Base-by-base conservation (phyloP, 2,888 invertebrate genomes). In the Axea sp. region DNA sequence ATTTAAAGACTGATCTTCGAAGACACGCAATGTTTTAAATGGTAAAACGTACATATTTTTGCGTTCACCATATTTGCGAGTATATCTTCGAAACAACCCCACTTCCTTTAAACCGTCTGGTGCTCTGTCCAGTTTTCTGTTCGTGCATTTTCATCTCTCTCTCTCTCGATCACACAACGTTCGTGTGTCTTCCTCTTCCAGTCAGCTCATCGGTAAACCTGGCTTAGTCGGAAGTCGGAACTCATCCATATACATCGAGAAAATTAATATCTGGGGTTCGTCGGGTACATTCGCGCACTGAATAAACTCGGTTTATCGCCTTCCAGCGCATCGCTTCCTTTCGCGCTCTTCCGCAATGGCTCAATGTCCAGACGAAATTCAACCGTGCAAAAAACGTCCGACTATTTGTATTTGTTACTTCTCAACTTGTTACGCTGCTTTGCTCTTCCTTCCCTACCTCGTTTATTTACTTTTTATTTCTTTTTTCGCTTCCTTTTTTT, bases 231-330 rank as follows among this genome's bases (percentile, higher is more conserved):
- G 74, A 76, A 81, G 73, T 81, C 80, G 77, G 77, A 78, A 79
- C 84, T 86, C 86, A 85, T 85, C 83, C 84, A 86, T 86, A 87
- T 84, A 86, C 85, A 86, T 84, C 82, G 81, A 60, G 82, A 85
- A 87, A 87, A 86, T 86, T 85, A 86, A 86, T 87, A 85, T 84
- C 82, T 78, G 77, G 75, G 77, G 78, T 81, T 78, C 78, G 77
- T 75, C 68, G 77, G 74, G 68, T 79, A 80, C 73, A 79, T 77
- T 82, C 80, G 78, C 80, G 75, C 80, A 75, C 78, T 80, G 84
- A 84, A 85, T 85, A 84, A 84, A 84, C 84, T 82, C 79, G 76
- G 75, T 78, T 78, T 69, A 57, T 68, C 65, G 39, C 53, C 73
- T 60, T 31, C 37, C 53, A 64, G 33, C 41, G 59, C 73, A 35